These are phyloP conservation scores for Cephalopachus bancanus DNA, from an alignment of 2,797 vertebrate genomes.

Conservation along the genomic window DNA sequence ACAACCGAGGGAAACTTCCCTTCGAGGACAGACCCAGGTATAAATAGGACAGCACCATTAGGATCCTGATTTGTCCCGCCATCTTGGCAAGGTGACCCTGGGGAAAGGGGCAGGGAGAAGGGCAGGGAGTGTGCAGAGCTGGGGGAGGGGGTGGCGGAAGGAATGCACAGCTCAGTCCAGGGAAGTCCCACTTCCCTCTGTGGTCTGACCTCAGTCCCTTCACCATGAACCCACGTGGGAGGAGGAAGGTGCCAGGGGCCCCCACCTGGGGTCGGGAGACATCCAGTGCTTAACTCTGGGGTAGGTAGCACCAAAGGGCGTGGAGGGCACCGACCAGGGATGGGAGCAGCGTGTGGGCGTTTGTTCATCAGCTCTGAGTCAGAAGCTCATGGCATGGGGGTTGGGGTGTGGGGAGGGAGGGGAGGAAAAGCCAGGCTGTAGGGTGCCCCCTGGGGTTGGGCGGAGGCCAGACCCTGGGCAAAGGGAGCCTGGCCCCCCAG, in stretches of 20 bases:
- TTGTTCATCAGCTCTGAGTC: not conserved
- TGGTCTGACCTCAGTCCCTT: slow-evolving; percentile 50
- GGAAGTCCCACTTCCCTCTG: slow-evolving; percentile 2
- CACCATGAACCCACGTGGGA: not conserved
- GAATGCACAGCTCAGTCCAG: not conserved
- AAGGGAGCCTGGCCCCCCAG: not conserved
- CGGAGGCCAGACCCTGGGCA: not conserved
- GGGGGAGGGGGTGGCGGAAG: not conserved
- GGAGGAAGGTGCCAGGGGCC: not conserved
- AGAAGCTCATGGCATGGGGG: not conserved
- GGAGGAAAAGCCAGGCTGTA: not conserved
- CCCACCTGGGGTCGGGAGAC: slow-evolving; percentile 25
- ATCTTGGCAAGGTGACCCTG: not conserved
- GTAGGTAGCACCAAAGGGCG: slow-evolving; percentile 76
- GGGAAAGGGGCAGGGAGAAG: not conserved
- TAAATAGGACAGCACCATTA: slow-evolving; percentile 81
- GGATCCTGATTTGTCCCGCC: slow-evolving; percentile 49
- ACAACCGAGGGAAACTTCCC: slow-evolving; percentile 56
- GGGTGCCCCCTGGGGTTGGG: not conserved
- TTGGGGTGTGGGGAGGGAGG: not conserved
- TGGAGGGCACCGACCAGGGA: not conserved
- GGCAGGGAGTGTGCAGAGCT: not conserved
- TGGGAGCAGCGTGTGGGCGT: not conserved
- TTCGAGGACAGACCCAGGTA: slow-evolving; percentile 64
- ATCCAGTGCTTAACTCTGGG: slow-evolving; percentile 83